A percentile compares a stretch with the other conserved stretches of the same genome.
Conservation (phyloP, 2,797 vertebrate species). For the Natrix natrix region DNA sequence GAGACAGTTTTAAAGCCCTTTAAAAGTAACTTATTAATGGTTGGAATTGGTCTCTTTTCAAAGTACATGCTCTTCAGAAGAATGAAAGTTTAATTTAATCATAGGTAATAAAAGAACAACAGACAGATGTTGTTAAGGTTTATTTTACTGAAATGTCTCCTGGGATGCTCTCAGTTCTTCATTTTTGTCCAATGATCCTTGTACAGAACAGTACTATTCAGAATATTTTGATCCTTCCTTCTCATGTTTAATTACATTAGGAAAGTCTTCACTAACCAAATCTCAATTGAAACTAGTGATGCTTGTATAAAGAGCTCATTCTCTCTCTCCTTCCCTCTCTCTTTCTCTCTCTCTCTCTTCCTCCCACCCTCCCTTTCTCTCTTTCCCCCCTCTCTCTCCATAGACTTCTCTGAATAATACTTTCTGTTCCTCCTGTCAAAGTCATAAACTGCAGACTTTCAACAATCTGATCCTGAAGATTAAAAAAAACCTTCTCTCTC, state of each 20-base stretch:
- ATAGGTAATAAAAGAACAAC: not conserved
- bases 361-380: too few species aligned
- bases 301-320: not conserved
- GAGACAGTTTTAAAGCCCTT: constrained; percentile 63
- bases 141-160: not conserved
- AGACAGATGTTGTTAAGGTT: not conserved
- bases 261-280: not conserved
- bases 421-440: not conserved
- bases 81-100: not conserved
- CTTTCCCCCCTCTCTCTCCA: too few species aligned
- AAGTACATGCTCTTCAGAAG: constrained; percentile 53
- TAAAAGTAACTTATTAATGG: constrained; percentile 66
- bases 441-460: not conserved
- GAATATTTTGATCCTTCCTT: not conserved
- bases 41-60: constrained; percentile 51
- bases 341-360: too few species aligned
- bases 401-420: not conserved
- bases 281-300: not conserved
- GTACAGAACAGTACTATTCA: not conserved
- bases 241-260: not conserved
- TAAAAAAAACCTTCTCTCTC: not conserved
- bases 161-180: not conserved
- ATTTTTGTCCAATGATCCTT: not conserved
- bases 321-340: too few species aligned
- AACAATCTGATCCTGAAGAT: not conserved